Base-by-base conservation (phyloP, 1,140 invertebrate species). In the Bombus sylvicola region DNA sequence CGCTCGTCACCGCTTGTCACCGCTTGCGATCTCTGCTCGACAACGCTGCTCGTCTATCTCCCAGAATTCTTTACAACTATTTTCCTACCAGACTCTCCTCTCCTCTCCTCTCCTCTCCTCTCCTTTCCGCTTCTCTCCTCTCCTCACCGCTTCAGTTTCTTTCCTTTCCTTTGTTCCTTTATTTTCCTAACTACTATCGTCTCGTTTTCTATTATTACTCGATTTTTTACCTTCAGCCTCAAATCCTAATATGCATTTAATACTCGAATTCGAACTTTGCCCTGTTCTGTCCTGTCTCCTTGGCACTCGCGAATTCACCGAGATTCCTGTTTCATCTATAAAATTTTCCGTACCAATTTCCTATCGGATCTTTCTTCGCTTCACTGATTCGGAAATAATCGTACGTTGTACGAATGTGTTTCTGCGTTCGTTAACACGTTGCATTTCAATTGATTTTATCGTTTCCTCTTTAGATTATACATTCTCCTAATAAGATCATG, bases 1-100 rank as follows among this genome's bases (percentile, higher is more conserved):
- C 87, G 89, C 87, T 88, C 72, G 59, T 81, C 41, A 37, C 34
- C 79, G 57, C 73, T 41, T 39, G 39, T 72, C 47, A 69, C 81
- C 72, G 64, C 73, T 77, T 73, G 34, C 77, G 39, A 83, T 69
- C 66, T 72, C 62, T 37, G 47, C 39, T 43, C n/a, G 64, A 31
- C 31, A 15, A 34, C 31, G 47, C 18, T 22, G 6, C 15, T 25
- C 2, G 47, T 68, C 47, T 75, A 3, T 75, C 18, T 28, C 31
- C 18, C 47, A 13, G 12, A 41, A 9, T 28, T 39, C 22, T 10
- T 41, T 41, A 5, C 39, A 28, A 39, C 10, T 22, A 9, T 69
- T 39, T 25, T 39, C 1, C 22, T 69, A 71, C 39, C 25, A 28
- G 1, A 71, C 9, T 69, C 37, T 25, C 22, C 39, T n/a, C 41